A percentile compares a stretch with the other conserved stretches of the same genome.
These are phyloP conservation scores for Crypturellus tataupa DNA, from an alignment of 2,797 vertebrate species.

Conservation along the genomic window DNA sequence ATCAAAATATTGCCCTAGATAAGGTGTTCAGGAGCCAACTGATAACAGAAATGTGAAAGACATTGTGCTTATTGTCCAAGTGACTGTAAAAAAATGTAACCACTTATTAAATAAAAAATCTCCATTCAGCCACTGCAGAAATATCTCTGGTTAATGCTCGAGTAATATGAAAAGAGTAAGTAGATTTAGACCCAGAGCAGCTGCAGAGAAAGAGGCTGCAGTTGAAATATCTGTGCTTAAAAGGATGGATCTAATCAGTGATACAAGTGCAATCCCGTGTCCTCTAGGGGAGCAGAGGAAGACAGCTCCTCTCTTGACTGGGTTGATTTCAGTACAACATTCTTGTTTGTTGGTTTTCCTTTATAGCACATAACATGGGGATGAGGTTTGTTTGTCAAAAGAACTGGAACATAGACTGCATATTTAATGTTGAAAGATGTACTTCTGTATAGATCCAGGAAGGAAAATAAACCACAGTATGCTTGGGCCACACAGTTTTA, in stretches of 20 bases:
- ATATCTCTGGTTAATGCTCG: not conserved
- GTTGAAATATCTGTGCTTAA: not conserved
- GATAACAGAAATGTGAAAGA: conserved; percentile 77
- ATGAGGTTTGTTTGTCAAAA: not conserved
- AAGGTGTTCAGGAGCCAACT: conserved; percentile 84
- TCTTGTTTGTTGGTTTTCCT: not conserved
- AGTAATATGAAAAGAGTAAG: not conserved
- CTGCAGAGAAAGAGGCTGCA: not conserved
- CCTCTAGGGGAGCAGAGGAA: not conserved
- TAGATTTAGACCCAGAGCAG: not conserved
- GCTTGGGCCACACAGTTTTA: not conserved
- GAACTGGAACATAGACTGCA: not conserved
- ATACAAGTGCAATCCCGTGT: not conserved
- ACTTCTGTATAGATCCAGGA: not conserved
- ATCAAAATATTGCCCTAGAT: conserved; percentile 80
- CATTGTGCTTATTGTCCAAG: not conserved
- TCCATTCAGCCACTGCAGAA: not conserved
- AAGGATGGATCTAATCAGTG: not conserved
- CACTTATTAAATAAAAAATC: not conserved
- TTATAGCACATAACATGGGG: not conserved
- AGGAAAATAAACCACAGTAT: not conserved
- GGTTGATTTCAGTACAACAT: not conserved
- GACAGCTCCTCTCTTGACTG: not conserved
- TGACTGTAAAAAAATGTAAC: not conserved
- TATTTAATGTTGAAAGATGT: conserved; percentile 7